Base-by-base conservation (phyloP, 2,113 vertebrate species). In the Crotalus viridis region DNA sequence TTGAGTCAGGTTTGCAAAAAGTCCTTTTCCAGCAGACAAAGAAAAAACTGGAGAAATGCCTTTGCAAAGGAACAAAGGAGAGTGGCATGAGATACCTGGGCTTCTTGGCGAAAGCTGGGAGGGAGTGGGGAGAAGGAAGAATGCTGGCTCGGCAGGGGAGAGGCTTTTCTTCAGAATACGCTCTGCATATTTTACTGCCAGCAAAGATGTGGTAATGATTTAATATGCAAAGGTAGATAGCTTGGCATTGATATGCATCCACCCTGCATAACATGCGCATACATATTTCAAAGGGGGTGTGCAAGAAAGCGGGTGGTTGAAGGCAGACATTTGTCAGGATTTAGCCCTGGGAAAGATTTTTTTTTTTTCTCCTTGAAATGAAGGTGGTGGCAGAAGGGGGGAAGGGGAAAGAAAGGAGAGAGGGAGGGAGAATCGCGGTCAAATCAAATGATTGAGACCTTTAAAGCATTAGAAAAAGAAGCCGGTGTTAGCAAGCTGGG, bases 161-260 rank as follows among this genome's bases (percentile, higher is more conserved):
- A 96, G 93, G 95, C 93, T 94, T 43, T 95, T 81, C 95, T 95
- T 97, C 96, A 97, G 96, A 96, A 97, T 97, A 97, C 95, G 93
- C 95, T 96, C 97, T 97, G 96, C 97, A 97, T 97, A 97, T 97
- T 97, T 97, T 97, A 97, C 96, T 97, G 96, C 97, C 96, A 95
- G 95, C 24, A 90, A 96, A 96, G 96, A 97, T 95, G 95, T 94
- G 96, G 94, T 15, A 0, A 94, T 97, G 96, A 97, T 97, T 97
- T 97, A 97, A 97, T 97, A 97, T 97, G 97, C 97, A 97, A 97
- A 97, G 95, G 97, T 96, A 96, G 97, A 96, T 96, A 92, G 93
- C 88, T 1, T 96, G 96, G 96, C 97, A 96, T 96, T 97, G 96
- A 97, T 97, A 97, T 97, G 96, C 95, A 96, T 95, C 97, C 96